phyloP scores from a whole-genome alignment of 2,113 vertebrate species.

The Silurus glanis region DNA sequence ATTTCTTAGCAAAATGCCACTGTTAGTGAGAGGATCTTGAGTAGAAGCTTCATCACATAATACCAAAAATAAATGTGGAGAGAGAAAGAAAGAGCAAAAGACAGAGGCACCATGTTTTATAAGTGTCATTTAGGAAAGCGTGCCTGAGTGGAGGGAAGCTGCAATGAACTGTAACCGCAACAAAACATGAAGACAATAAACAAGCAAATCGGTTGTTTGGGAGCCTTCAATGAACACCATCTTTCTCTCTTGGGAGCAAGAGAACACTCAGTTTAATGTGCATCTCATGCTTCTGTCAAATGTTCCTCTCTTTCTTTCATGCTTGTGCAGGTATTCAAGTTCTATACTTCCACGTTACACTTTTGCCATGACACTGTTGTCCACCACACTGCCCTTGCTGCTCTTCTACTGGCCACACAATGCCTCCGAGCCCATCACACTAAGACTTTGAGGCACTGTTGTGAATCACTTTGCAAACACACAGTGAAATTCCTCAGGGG shows the following conservation, averaged over 20 bases:
- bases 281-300: slow-evolving; percentile 51
- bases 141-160: slow-evolving; percentile 63
- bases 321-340: not conserved
- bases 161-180: slow-evolving; percentile 73
- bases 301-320: not conserved
- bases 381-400: slow-evolving; percentile 1
- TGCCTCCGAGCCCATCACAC: slow-evolving; percentile 38
- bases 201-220: slow-evolving; percentile 75
- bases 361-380: not conserved
- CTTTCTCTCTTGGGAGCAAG: slow-evolving; percentile 46
- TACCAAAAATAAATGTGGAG: slow-evolving; percentile 40
- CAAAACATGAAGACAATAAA: slow-evolving; percentile 76
- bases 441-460: slow-evolving; percentile 48
- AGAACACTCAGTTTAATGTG: slow-evolving; percentile 35
- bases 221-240: slow-evolving; percentile 65
- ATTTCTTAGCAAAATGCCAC: slow-evolving; percentile 29
- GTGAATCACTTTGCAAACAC: slow-evolving; percentile 53
- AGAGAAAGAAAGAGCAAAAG: slow-evolving; percentile 40
- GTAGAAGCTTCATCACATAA: slow-evolving; percentile 41
- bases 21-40: slow-evolving; percentile 29
- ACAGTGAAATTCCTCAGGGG: slow-evolving; percentile 47
- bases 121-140: slow-evolving; percentile 73
- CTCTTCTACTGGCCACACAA: slow-evolving; percentile 6
- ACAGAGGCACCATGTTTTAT: slow-evolving; percentile 67
- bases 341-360: not conserved